These are phyloP conservation scores for Dioctria rufipes DNA, from an alignment of 2,888 invertebrate species.

Conservation along the genomic window DNA sequence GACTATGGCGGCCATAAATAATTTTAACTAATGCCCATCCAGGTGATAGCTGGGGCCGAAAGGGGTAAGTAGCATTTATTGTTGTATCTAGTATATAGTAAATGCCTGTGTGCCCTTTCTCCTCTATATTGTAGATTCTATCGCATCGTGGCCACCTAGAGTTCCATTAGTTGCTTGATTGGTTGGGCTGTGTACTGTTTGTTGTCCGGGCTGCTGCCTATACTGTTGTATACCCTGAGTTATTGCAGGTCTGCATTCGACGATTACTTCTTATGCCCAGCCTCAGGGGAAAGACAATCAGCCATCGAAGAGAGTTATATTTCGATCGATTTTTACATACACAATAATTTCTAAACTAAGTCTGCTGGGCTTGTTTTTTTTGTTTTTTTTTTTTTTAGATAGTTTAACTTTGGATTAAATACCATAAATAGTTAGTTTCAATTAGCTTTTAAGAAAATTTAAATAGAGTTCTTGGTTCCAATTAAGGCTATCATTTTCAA, in stretches of 20 bases:
- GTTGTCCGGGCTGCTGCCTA: conserved; percentile 19
- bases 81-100: conserved; percentile 22
- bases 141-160: conserved; percentile 33
- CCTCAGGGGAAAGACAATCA: conserved; percentile 48
- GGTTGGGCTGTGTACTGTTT: conserved; percentile 20
- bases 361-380: too few species aligned
- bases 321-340: conserved; percentile 48
- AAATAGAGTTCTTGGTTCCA: too few species aligned
- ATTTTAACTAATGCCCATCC: conserved; percentile 57
- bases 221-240: conserved; percentile 22
- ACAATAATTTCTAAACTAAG: too few species aligned
- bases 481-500: too few species aligned
- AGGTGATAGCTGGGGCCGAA: conserved; percentile 36
- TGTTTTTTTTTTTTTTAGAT: too few species aligned
- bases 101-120: conserved; percentile 39
- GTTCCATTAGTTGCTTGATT: conserved; percentile 48
- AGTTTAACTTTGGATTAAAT: too few species aligned
- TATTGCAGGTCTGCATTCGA: conserved; percentile 46
- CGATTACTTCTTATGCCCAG: conserved; percentile 44
- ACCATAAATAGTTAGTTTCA: too few species aligned
- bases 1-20: conserved; percentile 56
- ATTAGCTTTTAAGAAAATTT: too few species aligned
- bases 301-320: conserved; percentile 16
- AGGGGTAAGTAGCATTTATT: conserved; percentile 48
- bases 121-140: conserved; percentile 26